phyloP scores from a whole-genome alignment of 2,797 vertebrate species.

The Phalloptychus januarius region DNA sequence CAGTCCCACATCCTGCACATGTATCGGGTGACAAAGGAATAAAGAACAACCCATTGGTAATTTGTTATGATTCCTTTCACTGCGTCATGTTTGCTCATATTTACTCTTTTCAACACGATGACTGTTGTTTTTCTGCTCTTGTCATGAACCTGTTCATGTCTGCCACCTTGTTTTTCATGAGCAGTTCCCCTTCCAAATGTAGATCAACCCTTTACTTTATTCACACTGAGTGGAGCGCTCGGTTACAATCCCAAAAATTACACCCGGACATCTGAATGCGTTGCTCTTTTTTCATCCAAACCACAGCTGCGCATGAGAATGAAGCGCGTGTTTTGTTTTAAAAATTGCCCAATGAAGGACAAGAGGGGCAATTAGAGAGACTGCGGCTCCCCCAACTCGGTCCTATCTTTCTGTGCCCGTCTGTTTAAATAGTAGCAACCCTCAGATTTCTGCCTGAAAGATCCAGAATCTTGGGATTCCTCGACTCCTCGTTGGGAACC shows the following conservation, averaged over 20 bases:
- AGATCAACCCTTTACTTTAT: slow-evolving; percentile 21
- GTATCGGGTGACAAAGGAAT: neutral
- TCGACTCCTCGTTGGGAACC: neutral
- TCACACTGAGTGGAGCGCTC: slow-evolving; percentile 20
- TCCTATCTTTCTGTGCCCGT: neutral
- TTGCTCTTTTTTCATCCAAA: slow-evolving; percentile 39
- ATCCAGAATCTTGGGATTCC: neutral
- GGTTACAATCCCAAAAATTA: slow-evolving; percentile 49
- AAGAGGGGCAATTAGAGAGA: slow-evolving; percentile 53
- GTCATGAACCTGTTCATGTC: slow-evolving; percentile 27
- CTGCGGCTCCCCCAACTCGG: neutral
- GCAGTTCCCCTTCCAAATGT: slow-evolving; percentile 40
- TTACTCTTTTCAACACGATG: slow-evolving; percentile 39
- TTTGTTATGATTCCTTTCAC: slow-evolving; percentile 3
- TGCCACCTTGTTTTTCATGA: slow-evolving; percentile 33
- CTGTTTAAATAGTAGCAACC: neutral
- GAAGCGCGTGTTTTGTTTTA: slow-evolving; percentile 52
- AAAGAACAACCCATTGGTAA: neutral
- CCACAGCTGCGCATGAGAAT: slow-evolving; percentile 41
- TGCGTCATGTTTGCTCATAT: slow-evolving; percentile 17
- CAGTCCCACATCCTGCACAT: neutral
- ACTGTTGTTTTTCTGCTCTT: slow-evolving; percentile 34
- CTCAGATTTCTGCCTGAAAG: neutral
- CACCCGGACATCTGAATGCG: slow-evolving; percentile 37
- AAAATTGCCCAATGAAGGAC: slow-evolving; percentile 61